Evolutionary conservation across 1,140 invertebrate genomes (phyloP).

Genomic region (Nilaparvata lugens): DNA sequence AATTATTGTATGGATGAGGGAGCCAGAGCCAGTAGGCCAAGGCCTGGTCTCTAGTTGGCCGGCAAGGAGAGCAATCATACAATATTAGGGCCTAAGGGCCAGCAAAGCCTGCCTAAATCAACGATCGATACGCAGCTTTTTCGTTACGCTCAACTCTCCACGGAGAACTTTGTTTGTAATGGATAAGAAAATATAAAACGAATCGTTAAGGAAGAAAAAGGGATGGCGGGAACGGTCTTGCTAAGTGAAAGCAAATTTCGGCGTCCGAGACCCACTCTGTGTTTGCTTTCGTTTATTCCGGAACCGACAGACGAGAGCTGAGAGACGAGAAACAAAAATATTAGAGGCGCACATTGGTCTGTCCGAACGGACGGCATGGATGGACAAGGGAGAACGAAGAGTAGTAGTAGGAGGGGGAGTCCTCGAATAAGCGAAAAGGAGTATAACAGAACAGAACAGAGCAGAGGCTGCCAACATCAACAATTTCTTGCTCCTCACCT

Average conservation of each 20-base stretch:
- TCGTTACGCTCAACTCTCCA: no score
- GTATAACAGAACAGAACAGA: neutral
- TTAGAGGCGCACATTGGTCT: neutral
- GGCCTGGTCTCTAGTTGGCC: no score
- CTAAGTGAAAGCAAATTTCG: conserved; percentile 2
- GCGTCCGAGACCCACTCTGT: neutral
- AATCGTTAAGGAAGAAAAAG: no score
- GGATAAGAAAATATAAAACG: no score
- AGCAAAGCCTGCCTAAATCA: no score
- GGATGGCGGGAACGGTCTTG: neutral
- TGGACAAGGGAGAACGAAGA: no score
- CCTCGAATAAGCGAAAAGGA: neutral
- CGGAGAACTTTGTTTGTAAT: no score
- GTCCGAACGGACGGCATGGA: neutral
- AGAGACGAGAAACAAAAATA: conserved; percentile 1
- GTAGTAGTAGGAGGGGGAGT: neutral
- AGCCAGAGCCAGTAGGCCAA: no score
- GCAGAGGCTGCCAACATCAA: conserved; percentile 2
- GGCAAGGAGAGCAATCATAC: no score
- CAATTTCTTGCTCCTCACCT: neutral
- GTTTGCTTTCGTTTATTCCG: conserved; percentile 3
- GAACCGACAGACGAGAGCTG: neutral
- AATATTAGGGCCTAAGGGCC: no score
- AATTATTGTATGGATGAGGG: no score
- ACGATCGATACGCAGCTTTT: no score